Conservation (phyloP, 2,797 vertebrate genomes). For the Pipistrellus pygmaeus region DNA sequence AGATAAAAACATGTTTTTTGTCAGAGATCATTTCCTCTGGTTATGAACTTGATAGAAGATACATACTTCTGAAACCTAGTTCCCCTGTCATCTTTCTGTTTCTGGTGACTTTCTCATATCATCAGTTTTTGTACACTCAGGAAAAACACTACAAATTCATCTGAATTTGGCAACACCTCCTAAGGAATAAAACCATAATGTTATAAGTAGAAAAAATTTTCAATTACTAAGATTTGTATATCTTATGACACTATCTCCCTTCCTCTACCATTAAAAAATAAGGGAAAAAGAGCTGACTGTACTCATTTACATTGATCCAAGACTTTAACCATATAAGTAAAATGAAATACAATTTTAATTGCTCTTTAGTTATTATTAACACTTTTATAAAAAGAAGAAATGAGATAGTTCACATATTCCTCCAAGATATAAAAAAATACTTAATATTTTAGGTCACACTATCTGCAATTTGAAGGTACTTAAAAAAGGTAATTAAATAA, state of each 20-base stretch:
- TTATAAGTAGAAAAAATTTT: slow-evolving; percentile 20
- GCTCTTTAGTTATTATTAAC: slow-evolving; percentile 30
- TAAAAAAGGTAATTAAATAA: slow-evolving; percentile 14
- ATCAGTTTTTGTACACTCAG: slow-evolving; percentile 11
- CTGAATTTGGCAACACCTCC: background rate
- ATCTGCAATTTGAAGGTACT: background rate
- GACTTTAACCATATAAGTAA: slow-evolving; percentile 20
- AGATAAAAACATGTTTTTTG: background rate
- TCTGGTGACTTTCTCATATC: background rate
- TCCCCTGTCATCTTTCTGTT: background rate
- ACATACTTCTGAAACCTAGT: slow-evolving; percentile 1
- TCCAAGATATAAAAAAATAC: background rate
- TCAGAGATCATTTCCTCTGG: background rate
- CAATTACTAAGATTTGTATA: background rate
- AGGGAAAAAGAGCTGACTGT: background rate
- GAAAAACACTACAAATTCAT: slow-evolving; percentile 52
- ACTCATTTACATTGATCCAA: slow-evolving; percentile 7
- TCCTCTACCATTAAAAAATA: background rate
- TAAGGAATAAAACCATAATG: background rate
- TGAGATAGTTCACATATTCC: background rate
- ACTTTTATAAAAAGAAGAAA: slow-evolving; percentile 55
- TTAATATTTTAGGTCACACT: slow-evolving; percentile 28
- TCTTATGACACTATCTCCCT: background rate
- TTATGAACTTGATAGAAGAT: slow-evolving; percentile 6
- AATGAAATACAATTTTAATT: slow-evolving; percentile 52